Evolutionary conservation across 2,797 vertebrate genomes (phyloP), one percentile per base, ranked within the genome.

Genomic region (Phrynocephalus forsythii): DNA sequence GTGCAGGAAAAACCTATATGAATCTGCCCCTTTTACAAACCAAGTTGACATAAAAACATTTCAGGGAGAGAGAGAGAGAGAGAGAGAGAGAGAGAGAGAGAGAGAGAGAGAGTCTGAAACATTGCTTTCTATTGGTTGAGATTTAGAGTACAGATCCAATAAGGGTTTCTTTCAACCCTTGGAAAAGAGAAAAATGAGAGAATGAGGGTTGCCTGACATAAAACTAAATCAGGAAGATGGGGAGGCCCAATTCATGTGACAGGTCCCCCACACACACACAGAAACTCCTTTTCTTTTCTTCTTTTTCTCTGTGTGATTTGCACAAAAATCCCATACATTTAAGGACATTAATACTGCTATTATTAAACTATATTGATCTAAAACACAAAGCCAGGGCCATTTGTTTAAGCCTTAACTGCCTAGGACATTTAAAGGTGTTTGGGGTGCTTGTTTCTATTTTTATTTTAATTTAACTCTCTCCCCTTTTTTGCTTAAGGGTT

Each of bases 121-220:
- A 82, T 92, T 90, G 94, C 83, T 86, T 78, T 90, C 90, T 63
- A 82, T 89, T 86, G 86, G 90, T 50, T 77, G 44, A 86, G 85
- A 72, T 92, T 93, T 93, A 79, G 87, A 91, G 89, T 92, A 82
- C 77, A 85, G 90, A 91, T 92, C 92, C 92, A 82, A 89, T 93
- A 91, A 88, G 86, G 88, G 87, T 92, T 87, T 88, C 84, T 83
- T 92, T 90, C 89, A 79, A 71, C 68, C 78, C 73, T 82, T 60
- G 13, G 90, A 92, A 90, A 94, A 80, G 92, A 94, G 90, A 90
- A 92, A 88, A 94, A 93, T 82, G 94, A 92, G 92, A 89, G 91
- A 83, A 84, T 13, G 87, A 90, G 92, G 87, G 92, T 95, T 82
- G 68, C 50, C 83, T 92, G 95, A 94, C 95, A 92, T 84, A 33